Conservation (phyloP, 2,113 vertebrate genomes). For the Lynx canadensis region DNA sequence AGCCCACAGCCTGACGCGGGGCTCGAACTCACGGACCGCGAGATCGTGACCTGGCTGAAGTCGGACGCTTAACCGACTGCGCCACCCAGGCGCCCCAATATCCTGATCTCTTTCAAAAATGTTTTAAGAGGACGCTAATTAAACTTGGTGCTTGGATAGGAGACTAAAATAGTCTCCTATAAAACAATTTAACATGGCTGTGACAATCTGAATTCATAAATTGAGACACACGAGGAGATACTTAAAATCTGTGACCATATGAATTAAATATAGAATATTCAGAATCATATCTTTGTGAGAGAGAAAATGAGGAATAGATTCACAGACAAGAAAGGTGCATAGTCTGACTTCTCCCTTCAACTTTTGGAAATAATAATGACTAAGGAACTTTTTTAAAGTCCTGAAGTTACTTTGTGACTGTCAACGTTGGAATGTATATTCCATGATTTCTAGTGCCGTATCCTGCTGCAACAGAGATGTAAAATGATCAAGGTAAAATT, state of each 20-base stretch:
- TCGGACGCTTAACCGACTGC: too few species aligned
- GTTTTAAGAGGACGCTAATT: not conserved
- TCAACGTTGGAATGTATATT: not conserved
- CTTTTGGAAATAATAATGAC: slow-evolving; percentile 21
- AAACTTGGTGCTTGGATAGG: not conserved
- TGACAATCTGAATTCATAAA: not conserved
- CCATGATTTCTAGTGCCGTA: not conserved
- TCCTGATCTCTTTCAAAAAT: not conserved
- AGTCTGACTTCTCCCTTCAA: not conserved
- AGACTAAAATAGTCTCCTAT: not conserved
- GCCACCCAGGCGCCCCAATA: too few species aligned
- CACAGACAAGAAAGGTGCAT: not conserved
- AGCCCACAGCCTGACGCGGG: too few species aligned
- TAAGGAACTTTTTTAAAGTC: not conserved
- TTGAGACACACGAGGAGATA: not conserved
- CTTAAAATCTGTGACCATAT: not conserved
- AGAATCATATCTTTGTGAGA: not conserved
- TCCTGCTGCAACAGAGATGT: not conserved
- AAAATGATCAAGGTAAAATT: not conserved
- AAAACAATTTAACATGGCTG: not conserved
- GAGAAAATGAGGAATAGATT: slow-evolving; percentile 9
- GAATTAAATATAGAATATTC: slow-evolving; percentile 23
- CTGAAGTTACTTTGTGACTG: not conserved
- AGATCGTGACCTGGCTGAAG: too few species aligned
- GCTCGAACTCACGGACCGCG: too few species aligned